Percentiles rank a stretch among this genome's conserved stretches.
Evolutionary conservation across 2,113 vertebrate genomes (phyloP).

Genomic region (Podarcis raffonei): DNA sequence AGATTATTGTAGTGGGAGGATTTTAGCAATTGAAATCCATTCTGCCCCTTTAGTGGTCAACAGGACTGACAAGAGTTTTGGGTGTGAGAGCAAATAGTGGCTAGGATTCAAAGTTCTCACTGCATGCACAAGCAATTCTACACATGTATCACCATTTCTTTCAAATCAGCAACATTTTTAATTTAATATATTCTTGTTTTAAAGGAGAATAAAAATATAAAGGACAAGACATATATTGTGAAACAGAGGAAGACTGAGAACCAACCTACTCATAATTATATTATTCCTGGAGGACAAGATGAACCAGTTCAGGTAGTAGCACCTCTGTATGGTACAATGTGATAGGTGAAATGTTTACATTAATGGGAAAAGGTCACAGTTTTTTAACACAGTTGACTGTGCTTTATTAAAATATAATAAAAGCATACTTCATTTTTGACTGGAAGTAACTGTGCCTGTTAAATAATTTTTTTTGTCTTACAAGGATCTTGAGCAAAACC

Average conservation of each 20-base stretch:
- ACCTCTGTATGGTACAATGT: not conserved
- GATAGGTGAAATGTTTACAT: not conserved
- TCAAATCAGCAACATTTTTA: not conserved
- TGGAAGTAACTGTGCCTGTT: not conserved
- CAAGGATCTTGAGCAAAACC: slow-evolving; percentile 74
- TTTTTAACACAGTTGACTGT: not conserved
- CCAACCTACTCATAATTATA: slow-evolving; percentile 11
- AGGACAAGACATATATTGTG: slow-evolving; percentile 77
- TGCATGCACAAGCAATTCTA: no score
- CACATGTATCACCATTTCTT: no score
- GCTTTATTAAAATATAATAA: not conserved
- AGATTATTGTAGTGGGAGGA: no score
- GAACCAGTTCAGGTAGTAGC: slow-evolving; percentile 69
- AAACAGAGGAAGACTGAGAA: slow-evolving; percentile 62
- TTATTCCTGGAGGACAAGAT: slow-evolving; percentile 38
- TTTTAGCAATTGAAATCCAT: no score
- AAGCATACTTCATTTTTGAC: not conserved
- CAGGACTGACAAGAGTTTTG: no score
- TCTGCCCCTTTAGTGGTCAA: no score
- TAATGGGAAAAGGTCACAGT: not conserved
- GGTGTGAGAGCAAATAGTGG: no score
- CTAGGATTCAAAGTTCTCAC: no score
- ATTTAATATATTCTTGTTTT: slow-evolving; percentile 21
- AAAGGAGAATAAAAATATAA: slow-evolving; percentile 67
- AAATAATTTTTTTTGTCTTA: not conserved